phyloP scores from a whole-genome alignment of 2,113 vertebrate species.

The Fulica atra region DNA sequence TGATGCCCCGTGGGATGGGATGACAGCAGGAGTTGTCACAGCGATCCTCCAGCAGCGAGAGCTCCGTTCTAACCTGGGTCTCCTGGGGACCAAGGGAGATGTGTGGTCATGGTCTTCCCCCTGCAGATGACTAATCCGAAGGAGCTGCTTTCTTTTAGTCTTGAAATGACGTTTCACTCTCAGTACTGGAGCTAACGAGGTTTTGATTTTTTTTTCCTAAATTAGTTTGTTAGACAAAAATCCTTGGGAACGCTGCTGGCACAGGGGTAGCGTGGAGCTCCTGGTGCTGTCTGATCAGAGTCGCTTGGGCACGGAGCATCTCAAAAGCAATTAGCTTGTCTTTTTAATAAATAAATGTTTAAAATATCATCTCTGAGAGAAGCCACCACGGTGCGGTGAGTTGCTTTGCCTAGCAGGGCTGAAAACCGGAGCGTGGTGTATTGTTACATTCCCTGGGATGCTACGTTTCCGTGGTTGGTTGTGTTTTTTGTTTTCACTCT shows the following conservation, averaged over 20 bases:
- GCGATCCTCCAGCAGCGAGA: neutral
- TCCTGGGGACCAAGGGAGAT: neutral
- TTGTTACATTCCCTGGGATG: neutral
- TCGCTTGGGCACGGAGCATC: neutral
- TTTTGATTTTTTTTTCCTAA: neutral
- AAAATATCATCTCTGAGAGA: neutral
- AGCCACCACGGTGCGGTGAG: neutral
- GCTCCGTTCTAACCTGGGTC: neutral
- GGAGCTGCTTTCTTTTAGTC: neutral
- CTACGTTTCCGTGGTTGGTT: neutral
- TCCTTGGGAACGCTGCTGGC: neutral
- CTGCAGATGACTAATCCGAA: neutral
- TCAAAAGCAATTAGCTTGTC: neutral
- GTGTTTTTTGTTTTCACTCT: neutral
- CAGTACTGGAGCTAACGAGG: neutral
- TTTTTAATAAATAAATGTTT: neutral
- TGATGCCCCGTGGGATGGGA: neutral
- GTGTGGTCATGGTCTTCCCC: neutral
- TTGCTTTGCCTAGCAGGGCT: neutral
- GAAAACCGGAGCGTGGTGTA: neutral
- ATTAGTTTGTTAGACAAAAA: neutral
- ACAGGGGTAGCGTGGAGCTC: neutral
- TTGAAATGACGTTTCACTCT: neutral
- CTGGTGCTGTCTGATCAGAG: neutral
- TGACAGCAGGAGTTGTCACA: rapidly evolving